Percentiles rank a stretch among this genome's conserved stretches.
Conservation (phyloP, 2,797 vertebrate species). For the Poeciliopsis turneri region DNA sequence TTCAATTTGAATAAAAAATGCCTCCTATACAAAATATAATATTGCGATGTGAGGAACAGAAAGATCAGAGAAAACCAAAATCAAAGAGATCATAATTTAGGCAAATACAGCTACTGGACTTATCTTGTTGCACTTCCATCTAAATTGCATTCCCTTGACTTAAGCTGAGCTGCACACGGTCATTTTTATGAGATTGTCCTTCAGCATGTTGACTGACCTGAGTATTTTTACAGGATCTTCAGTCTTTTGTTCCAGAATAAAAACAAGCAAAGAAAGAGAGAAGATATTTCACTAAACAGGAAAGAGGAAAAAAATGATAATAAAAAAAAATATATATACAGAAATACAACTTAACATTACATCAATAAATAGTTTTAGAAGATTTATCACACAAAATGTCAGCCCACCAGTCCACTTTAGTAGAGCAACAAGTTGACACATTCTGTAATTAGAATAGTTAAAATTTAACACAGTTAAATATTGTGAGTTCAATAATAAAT, state of each 20-base stretch:
- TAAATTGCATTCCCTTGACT: not conserved
- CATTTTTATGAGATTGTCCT: not conserved
- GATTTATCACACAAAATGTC: not conserved
- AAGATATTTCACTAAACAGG: not conserved
- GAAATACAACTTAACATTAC: not conserved
- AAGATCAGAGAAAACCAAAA: not conserved
- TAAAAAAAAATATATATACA: not conserved
- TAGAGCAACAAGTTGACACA: not conserved
- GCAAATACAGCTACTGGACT: not conserved
- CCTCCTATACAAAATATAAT: not conserved
- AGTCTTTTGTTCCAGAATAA: not conserved
- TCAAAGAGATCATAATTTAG: not conserved
- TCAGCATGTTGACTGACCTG: not conserved
- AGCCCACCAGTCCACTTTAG: not conserved
- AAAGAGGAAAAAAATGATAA: not conserved
- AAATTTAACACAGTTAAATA: not conserved
- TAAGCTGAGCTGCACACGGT: not conserved
- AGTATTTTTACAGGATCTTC: not conserved
- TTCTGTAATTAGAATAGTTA: not conserved
- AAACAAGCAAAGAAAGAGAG: not conserved
- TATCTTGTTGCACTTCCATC: not conserved
- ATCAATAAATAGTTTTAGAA: not conserved
- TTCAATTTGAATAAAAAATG: not conserved
- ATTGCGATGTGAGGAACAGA: not conserved
- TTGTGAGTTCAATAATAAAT: not conserved